Conservation (phyloP, 2,113 vertebrate genomes). For the Pteropus alecto region DNA sequence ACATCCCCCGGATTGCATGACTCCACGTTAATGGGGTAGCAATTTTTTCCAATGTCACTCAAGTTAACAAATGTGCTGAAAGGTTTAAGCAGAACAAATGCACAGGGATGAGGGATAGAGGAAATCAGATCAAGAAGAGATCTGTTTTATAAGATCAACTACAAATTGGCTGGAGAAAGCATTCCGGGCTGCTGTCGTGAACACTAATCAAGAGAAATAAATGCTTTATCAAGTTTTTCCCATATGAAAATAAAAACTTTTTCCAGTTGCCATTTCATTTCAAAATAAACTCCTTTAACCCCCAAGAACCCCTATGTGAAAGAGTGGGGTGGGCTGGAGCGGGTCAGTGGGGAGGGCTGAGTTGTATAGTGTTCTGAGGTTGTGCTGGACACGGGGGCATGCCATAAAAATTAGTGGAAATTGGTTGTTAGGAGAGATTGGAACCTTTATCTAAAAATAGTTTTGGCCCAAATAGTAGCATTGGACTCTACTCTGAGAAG, state of each 20-base stretch:
- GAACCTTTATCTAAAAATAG: constrained; percentile 7
- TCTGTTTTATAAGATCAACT: constrained; percentile 56
- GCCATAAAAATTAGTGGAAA: not conserved
- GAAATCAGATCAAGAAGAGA: constrained; percentile 63
- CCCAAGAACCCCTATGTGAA: not conserved
- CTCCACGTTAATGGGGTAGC: constrained; percentile 55
- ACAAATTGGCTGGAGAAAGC: constrained; percentile 51
- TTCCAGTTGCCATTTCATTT: constrained; percentile 33
- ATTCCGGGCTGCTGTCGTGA: constrained; percentile 21
- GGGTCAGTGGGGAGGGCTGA: rapidly evolving
- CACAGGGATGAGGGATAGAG: not conserved
- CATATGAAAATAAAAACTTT: constrained; percentile 56
- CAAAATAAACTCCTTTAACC: constrained; percentile 47
- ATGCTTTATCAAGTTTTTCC: constrained; percentile 31
- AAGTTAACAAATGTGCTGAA: constrained; percentile 73
- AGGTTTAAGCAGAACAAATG: constrained; percentile 66
- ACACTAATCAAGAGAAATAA: constrained; percentile 25
- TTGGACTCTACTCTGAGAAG: not conserved
- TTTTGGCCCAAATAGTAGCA: not conserved
- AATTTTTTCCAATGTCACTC: constrained; percentile 72
- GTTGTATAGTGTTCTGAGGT: not conserved
- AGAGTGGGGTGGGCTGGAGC: not conserved
- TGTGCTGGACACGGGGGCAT: rapidly evolving
- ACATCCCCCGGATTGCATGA: constrained; percentile 64
- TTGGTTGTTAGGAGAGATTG: not conserved